Conservation (phyloP, 2,797 vertebrate species). For the Delichon dasypus region DNA sequence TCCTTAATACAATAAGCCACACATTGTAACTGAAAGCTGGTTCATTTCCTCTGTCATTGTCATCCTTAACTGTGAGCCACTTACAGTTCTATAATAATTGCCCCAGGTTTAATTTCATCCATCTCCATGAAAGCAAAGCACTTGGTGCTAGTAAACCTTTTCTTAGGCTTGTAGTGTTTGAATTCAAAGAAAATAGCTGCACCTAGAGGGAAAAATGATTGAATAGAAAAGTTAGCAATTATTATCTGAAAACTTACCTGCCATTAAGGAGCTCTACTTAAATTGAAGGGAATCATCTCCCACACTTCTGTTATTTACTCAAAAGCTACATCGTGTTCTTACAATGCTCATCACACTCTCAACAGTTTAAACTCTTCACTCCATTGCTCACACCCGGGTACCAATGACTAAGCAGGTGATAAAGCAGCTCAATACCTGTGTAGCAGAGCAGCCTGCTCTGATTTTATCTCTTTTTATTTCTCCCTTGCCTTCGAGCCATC, state of each 20-base stretch:
- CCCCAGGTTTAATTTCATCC: conserved; percentile 96
- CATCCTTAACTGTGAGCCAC: conserved; percentile 58
- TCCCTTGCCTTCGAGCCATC: background rate
- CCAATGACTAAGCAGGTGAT: background rate
- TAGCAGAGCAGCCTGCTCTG: background rate
- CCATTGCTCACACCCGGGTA: background rate
- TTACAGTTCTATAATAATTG: conserved; percentile 97
- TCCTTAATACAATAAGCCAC: background rate
- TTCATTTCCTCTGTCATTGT: background rate
- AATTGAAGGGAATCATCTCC: background rate
- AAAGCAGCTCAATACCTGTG: background rate
- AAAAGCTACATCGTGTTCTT: background rate
- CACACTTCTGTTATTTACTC: background rate
- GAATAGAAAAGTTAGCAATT: background rate
- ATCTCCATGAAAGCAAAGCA: conserved; percentile 99
- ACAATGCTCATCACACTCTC: background rate
- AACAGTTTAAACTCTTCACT: background rate
- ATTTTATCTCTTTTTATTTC: conserved; percentile 2
- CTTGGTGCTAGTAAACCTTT: conserved; percentile 97
- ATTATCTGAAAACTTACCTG: background rate
- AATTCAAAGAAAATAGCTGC: conserved; percentile 99
- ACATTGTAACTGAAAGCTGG: background rate
- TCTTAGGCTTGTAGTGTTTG: conserved; percentile 99
- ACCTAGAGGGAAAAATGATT: conserved; percentile 73
- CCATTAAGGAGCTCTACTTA: background rate